Conservation (phyloP, 2,113 vertebrate species). For the Hippolais icterina region DNA sequence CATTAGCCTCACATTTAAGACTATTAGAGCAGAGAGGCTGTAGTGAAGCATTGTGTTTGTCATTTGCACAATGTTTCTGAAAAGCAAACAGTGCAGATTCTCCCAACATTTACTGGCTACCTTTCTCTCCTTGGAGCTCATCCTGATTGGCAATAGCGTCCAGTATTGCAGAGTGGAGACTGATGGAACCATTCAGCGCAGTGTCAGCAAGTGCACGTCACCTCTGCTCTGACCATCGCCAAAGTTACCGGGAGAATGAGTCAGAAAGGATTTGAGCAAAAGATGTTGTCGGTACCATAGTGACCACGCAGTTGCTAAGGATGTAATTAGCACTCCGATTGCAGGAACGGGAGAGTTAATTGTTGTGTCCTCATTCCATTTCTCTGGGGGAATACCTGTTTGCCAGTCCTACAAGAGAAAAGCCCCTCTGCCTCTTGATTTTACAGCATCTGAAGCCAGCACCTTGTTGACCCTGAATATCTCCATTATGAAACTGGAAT, state of each 20-base stretch:
- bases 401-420: conserved; percentile 55
- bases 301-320: conserved; percentile 74
- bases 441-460: conserved; percentile 42
- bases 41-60: neutral
- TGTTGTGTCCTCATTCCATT: conserved; percentile 71
- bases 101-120: neutral
- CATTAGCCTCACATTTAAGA: conserved; percentile 44
- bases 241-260: neutral
- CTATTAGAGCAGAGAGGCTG: conserved; percentile 32
- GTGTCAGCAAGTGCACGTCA: conserved; percentile 1
- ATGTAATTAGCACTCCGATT: conserved; percentile 70
- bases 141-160: neutral
- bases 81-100: conserved; percentile 7
- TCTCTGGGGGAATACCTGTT: conserved; percentile 71
- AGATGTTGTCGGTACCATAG: conserved; percentile 39
- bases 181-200: neutral
- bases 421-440: neutral
- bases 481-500: neutral
- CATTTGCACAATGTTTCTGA: neutral
- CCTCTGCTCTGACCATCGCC: conserved; percentile 34
- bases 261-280: conserved; percentile 50
- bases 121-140: neutral
- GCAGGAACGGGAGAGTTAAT: conserved; percentile 69
- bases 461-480: conserved; percentile 42
- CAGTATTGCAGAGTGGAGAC: neutral